These are phyloP conservation scores for Notarius lentiginosus DNA, from an alignment of 2,113 vertebrate species.

Conservation along the genomic window DNA sequence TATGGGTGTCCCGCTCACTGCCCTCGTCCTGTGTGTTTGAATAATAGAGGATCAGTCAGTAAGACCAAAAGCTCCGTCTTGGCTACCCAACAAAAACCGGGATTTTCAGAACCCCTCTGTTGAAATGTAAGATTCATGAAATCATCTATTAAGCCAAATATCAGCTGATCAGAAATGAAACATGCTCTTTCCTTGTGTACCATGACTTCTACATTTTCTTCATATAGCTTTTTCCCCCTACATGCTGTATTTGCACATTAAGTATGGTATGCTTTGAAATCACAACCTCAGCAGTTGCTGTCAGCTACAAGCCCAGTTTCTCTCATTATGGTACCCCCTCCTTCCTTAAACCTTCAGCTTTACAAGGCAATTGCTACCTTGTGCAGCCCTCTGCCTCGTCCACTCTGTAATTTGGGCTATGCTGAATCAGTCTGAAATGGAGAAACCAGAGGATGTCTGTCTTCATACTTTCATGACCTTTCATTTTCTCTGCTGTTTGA, in stretches of 20 bases:
- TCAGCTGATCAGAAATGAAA: neutral
- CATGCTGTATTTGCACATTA: slow-evolving; percentile 8
- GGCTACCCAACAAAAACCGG: neutral
- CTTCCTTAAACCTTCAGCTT: slow-evolving; percentile 45
- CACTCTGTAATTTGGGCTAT: slow-evolving; percentile 71
- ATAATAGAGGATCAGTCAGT: neutral
- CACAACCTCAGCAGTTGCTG: slow-evolving; percentile 52
- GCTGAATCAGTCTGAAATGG: slow-evolving; percentile 65
- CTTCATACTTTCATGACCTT: slow-evolving; percentile 46
- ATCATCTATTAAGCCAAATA: neutral
- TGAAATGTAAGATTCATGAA: no score
- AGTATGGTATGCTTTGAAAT: slow-evolving; percentile 37
- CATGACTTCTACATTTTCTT: neutral
- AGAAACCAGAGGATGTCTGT: slow-evolving; percentile 68
- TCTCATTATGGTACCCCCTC: slow-evolving; percentile 48
- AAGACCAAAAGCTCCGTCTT: neutral
- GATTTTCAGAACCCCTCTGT: neutral
- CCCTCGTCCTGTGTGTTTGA: neutral
- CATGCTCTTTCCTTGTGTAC: no score
- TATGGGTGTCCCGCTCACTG: neutral
- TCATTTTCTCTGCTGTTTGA: slow-evolving; percentile 46
- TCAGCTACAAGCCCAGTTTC: slow-evolving; percentile 44
- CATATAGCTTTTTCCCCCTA: neutral
- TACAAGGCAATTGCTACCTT: slow-evolving; percentile 66
- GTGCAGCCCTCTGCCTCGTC: slow-evolving; percentile 66